Evolutionary conservation across 2,113 vertebrate species (phyloP), one percentile per base, ranked within the genome.

Genomic region (Tachycineta bicolor): DNA sequence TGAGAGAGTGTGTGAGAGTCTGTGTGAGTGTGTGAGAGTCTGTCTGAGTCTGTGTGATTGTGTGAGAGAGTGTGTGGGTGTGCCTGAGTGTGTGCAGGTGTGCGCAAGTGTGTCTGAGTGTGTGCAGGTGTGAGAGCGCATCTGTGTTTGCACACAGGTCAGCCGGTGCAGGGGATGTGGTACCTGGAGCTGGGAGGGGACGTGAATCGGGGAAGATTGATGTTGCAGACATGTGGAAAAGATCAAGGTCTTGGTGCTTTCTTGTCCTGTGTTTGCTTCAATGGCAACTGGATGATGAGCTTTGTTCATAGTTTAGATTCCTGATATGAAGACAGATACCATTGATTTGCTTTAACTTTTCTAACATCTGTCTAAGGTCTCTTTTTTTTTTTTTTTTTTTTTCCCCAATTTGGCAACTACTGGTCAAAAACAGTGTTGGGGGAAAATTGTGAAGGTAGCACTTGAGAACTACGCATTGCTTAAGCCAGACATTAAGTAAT

Each of bases 241-340:
- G 63, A 58, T 91, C 63, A 83, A 91, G 71, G 67, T 24, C 70
- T 87, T 41, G 63, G 23, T 3, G 22, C n/a, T 90, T 74, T 67
- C 67, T 91, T 74, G 70, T 74, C 39, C 64, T 9, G 1, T 44
- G 16, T 82, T 87, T 89, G 67, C 53, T 93, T 85, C 71, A 87
- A 76, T 85, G 59, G 46, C 67, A 70, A 59, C 41, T 0, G 0
- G 31, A 43, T 1, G 0, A 25, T 65, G 71, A 74, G 82, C 56
- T 97, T 93, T 94, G 68, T 83, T 94, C 68, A n/a, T 60, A 71
- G 59, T 52, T 86, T 1, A 6, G 50, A 86, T 94, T 94, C 85
- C 71, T 86, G 71, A 67, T 77, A 74, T 0, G 14, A 76, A 88
- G 91, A 71, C 89, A 91, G 63, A 70, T 77, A 20, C 34, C 58